phyloP scores from a whole-genome alignment of 2,113 vertebrate species.

The Plecturocebus donacophilus region DNA sequence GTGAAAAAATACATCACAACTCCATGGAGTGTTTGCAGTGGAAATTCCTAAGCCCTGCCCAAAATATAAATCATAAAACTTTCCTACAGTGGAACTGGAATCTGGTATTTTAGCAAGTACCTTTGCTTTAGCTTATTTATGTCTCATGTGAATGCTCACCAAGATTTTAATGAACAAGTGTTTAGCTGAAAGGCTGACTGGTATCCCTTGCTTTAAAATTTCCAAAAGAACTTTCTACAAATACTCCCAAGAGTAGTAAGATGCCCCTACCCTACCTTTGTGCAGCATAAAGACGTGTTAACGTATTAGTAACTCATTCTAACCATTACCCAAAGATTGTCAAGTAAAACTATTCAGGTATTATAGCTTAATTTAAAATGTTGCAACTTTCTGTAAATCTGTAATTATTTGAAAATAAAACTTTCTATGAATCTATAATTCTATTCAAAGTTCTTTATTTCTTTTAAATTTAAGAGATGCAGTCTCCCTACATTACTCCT shows the following conservation, averaged over 20 bases:
- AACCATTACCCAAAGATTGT: conserved; percentile 25
- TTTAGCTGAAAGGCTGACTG: neutral
- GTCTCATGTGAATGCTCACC: neutral
- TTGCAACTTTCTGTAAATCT: neutral
- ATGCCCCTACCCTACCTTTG: neutral
- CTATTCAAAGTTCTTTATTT: no score
- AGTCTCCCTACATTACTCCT: no score
- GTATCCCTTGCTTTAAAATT: neutral
- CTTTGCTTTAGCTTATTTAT: neutral
- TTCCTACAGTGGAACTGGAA: neutral
- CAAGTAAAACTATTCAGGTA: neutral
- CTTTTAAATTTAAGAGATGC: no score
- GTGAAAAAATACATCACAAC: neutral
- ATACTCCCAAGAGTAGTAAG: neutral
- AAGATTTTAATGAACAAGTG: neutral
- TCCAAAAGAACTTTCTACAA: neutral
- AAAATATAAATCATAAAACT: neutral
- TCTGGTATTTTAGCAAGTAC: neutral
- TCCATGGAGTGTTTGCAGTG: neutral
- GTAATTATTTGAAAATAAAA: neutral
- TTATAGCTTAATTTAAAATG: neutral
- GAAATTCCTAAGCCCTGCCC: neutral
- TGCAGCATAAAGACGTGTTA: neutral
- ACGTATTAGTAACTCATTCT: neutral
- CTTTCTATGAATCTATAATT: no score